These are phyloP conservation scores for Sepiola atlantica DNA, from an alignment of 2,888 invertebrate genomes.

Conservation along the genomic window DNA sequence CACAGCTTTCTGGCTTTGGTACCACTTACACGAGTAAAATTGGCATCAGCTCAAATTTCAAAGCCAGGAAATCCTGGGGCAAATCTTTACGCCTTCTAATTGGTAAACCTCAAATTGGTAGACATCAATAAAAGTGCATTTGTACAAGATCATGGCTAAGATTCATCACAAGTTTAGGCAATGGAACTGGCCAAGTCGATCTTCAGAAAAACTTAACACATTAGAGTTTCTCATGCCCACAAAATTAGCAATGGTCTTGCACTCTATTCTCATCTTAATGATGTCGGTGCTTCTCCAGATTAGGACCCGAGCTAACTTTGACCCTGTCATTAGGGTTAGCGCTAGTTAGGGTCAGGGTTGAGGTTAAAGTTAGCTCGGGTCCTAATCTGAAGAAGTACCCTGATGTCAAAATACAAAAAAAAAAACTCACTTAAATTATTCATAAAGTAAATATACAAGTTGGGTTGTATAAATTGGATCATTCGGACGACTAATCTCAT, in stretches of 20 bases:
- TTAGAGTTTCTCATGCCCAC: neutral
- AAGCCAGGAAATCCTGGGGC: neutral
- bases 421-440: neutral
- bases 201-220: neutral
- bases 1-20: neutral
- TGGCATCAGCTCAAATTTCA: neutral
- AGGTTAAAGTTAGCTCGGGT: no score
- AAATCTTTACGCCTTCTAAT: neutral
- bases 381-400: no score
- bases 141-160: neutral
- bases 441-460: no score
- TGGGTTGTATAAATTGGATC: no score
- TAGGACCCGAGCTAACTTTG: no score
- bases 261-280: neutral
- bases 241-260: neutral
- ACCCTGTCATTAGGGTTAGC: no score
- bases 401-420: neutral
- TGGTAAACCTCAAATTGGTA: neutral
- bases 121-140: neutral
- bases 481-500: no score
- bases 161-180: neutral
- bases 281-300: no score
- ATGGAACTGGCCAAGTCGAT: neutral
- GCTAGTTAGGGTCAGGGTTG: no score
- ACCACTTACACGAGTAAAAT: neutral